Conservation (phyloP, 2,888 invertebrate genomes). For the Callimorpha dominula region DNA sequence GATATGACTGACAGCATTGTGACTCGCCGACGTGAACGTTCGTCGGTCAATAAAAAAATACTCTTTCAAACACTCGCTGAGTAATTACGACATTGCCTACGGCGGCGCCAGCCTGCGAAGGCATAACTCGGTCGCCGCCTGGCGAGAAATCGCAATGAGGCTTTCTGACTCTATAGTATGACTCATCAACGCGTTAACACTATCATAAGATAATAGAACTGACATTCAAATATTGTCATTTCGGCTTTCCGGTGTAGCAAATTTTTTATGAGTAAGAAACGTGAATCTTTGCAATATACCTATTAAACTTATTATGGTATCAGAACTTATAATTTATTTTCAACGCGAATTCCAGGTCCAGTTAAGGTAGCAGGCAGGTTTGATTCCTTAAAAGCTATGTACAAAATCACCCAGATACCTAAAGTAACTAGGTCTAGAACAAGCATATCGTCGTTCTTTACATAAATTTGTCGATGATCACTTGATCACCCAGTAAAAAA, state of each 20-base stretch:
- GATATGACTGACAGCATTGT: slow-evolving; percentile 43
- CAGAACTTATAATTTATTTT: too few species aligned
- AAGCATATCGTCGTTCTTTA: neutral
- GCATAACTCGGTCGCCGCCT: slow-evolving; percentile 52
- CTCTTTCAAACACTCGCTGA: slow-evolving; percentile 46
- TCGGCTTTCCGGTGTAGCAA: slow-evolving; percentile 14
- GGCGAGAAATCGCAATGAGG: slow-evolving; percentile 56
- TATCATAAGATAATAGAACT: slow-evolving; percentile 15
- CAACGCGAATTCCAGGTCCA: too few species aligned
- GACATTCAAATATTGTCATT: slow-evolving; percentile 9
- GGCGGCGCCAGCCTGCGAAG: slow-evolving; percentile 54
- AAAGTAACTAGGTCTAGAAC: neutral
- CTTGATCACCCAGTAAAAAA: neutral
- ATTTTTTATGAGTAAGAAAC: neutral
- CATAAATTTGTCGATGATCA: neutral
- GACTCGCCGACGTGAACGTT: slow-evolving; percentile 32
- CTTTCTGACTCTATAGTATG: slow-evolving; percentile 53
- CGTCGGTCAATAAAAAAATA: slow-evolving; percentile 47
- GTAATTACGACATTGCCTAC: slow-evolving; percentile 63
- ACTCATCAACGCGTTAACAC: slow-evolving; percentile 49
- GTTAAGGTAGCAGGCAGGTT: too few species aligned
- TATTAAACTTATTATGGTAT: neutral
- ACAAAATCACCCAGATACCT: too few species aligned
- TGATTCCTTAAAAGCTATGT: too few species aligned
- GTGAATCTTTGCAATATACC: neutral